These are phyloP conservation scores for Ischnura elegans DNA, from an alignment of 2,888 invertebrate genomes.

Conservation along the genomic window DNA sequence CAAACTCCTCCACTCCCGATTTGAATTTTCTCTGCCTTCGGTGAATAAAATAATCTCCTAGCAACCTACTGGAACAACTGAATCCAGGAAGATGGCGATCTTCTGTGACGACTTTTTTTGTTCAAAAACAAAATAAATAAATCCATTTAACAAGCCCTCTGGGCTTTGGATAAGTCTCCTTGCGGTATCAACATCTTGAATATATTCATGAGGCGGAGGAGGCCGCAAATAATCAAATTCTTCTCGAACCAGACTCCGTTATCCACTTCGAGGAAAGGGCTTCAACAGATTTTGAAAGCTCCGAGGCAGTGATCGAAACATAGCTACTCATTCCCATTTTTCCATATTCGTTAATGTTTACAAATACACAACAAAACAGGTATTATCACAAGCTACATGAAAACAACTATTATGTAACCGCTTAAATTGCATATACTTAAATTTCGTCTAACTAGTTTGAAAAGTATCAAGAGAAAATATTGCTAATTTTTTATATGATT, in stretches of 20 bases:
- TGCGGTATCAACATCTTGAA: conserved; percentile 51
- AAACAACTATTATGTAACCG: too few relatives aligned
- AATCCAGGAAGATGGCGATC: background rate
- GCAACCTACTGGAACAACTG: background rate
- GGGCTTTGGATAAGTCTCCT: conserved; percentile 30
- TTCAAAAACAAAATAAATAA: background rate
- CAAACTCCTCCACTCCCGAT: background rate
- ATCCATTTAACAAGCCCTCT: conserved; percentile 1
- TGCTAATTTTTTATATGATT: too few relatives aligned
- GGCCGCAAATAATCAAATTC: conserved; percentile 35
- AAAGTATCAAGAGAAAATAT: too few relatives aligned
- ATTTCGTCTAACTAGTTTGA: too few relatives aligned
- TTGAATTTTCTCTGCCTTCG: background rate
- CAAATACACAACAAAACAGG: too few relatives aligned
- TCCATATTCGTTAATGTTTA: too few relatives aligned
- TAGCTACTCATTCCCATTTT: too few relatives aligned
- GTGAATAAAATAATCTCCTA: background rate
- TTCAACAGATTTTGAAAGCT: background rate
- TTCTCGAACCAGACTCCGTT: conserved; percentile 38
- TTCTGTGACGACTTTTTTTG: background rate
- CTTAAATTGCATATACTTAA: too few relatives aligned
- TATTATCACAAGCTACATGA: too few relatives aligned
- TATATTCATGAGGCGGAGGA: conserved; percentile 62
- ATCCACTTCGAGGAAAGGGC: background rate
- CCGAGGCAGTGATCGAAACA: background rate